phyloP scores from a whole-genome alignment of 2,888 invertebrate species.

The Idaea dimidiata region DNA sequence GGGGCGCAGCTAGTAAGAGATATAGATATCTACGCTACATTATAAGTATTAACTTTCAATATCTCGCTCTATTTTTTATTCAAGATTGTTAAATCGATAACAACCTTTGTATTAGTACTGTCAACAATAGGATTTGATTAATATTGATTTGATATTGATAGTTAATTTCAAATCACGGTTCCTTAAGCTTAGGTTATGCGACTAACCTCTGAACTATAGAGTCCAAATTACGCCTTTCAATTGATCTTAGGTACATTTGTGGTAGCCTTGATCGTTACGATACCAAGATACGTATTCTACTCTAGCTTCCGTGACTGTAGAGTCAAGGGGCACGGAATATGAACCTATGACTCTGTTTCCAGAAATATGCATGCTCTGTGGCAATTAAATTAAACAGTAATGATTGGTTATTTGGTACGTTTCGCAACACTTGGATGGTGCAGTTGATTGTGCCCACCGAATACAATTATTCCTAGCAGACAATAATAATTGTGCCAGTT shows the following conservation, averaged over 20 bases:
- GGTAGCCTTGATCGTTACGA: constrained; percentile 49
- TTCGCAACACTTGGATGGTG: too few relatives aligned
- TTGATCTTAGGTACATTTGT: constrained; percentile 32
- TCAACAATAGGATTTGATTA: constrained; percentile 47
- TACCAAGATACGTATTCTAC: constrained; percentile 40
- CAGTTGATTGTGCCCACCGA: neutral
- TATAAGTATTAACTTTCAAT: too few relatives aligned
- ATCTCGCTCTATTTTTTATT: neutral
- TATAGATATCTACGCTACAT: too few relatives aligned
- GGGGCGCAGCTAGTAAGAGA: too few relatives aligned
- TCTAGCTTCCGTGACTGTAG: constrained; percentile 56
- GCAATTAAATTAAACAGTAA: neutral
- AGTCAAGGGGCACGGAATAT: constrained; percentile 41
- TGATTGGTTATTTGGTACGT: too few relatives aligned
- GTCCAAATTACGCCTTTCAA: constrained; percentile 50
- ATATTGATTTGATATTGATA: constrained; percentile 33
- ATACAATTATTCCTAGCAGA: too few relatives aligned
- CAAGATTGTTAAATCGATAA: constrained; percentile 4
- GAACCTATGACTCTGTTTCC: neutral
- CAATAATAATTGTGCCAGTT: neutral
- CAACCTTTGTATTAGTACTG: constrained; percentile 25
- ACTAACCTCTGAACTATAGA: constrained; percentile 61
- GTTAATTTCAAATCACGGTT: constrained; percentile 40
- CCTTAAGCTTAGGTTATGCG: constrained; percentile 41
- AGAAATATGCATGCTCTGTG: neutral